Evolutionary conservation across 2,888 invertebrate genomes (phyloP).

Genomic region (Aleiodes testaceus): DNA sequence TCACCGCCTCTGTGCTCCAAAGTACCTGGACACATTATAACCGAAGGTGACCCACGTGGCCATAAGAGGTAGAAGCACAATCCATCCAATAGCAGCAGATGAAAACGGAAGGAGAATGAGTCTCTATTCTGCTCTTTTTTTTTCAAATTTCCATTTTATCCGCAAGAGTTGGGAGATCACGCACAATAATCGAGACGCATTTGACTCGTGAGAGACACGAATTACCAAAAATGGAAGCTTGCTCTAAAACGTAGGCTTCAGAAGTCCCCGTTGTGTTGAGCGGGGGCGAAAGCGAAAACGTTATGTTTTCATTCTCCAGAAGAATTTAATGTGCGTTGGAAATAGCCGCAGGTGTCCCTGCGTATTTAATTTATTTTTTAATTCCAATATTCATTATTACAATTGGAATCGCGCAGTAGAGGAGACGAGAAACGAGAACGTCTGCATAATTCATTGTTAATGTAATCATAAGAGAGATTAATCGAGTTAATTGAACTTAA

Average conservation of each 20-base stretch:
- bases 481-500: constrained; percentile 27
- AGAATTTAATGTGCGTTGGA: constrained; percentile 44
- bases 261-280: constrained; percentile 5
- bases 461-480: not conserved
- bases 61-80: constrained; percentile 1
- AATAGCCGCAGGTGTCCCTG: constrained; percentile 53
- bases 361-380: constrained; percentile 14
- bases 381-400: constrained; percentile 10
- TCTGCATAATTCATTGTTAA: constrained; percentile 17
- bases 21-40: not conserved
- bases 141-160: no score
- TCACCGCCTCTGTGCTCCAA: constrained; percentile 3
- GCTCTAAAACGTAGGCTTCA: constrained; percentile 49
- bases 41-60: constrained; percentile 30
- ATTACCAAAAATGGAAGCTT: constrained; percentile 52
- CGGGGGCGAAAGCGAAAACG: constrained; percentile 33
- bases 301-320: not conserved
- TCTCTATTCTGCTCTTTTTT: not conserved
- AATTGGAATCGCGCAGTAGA: not conserved
- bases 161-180: constrained; percentile 7
- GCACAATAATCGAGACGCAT: constrained; percentile 36
- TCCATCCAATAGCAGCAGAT: not conserved
- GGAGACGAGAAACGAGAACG: no score
- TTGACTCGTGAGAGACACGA: constrained; percentile 38
- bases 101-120: constrained; percentile 39